Conservation (phyloP, 1,140 invertebrate genomes). For the Drosophila elegans region DNA sequence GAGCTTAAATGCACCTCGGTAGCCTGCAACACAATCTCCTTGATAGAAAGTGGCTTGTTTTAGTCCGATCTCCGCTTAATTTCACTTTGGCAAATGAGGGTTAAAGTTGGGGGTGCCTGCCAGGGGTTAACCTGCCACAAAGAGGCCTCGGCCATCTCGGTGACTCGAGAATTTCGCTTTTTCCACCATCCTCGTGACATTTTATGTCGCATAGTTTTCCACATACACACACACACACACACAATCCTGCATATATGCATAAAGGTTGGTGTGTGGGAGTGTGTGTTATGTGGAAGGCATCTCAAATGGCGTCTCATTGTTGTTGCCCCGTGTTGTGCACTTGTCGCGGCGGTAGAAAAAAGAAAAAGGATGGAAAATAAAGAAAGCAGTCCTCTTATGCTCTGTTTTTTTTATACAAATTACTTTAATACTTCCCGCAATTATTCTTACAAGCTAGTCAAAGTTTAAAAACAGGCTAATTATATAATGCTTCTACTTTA, state of each 20-base stretch:
- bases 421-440: neutral
- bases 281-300: conserved; percentile 43
- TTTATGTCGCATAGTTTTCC: conserved; percentile 56
- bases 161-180: conserved; percentile 17
- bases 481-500: no score
- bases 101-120: conserved; percentile 9
- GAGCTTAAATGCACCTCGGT: conserved; percentile 5
- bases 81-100: conserved; percentile 28
- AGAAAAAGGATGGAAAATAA: neutral
- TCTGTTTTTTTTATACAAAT: neutral
- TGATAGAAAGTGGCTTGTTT: conserved; percentile 11
- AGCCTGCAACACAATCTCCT: conserved; percentile 11
- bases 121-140: conserved; percentile 17
- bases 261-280: conserved; percentile 15
- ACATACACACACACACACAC: conserved; percentile 17
- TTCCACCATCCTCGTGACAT: conserved; percentile 45
- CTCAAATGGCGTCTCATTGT: conserved; percentile 63
- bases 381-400: neutral
- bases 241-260: conserved; percentile 56
- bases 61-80: conserved; percentile 10
- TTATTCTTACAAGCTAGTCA: no score
- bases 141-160: conserved; percentile 25
- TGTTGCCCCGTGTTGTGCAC: conserved; percentile 54
- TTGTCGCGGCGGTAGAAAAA: conserved; percentile 45
- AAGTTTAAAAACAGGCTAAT: no score